These are phyloP conservation scores for Acheta domesticus DNA, from an alignment of 2,888 invertebrate species.

Conservation along the genomic window DNA sequence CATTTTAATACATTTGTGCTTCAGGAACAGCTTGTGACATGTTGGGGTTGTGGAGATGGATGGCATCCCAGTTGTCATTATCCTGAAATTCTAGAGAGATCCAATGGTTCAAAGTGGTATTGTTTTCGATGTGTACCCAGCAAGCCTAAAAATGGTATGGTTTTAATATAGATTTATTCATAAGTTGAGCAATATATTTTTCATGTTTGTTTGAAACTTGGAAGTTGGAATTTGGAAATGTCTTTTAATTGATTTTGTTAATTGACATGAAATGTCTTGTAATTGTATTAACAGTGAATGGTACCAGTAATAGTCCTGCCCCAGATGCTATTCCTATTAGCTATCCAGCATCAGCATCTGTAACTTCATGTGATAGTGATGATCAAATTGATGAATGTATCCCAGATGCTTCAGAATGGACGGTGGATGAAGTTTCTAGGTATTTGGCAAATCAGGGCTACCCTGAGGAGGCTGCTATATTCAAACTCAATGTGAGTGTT, in stretches of 20 bases:
- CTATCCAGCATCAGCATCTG: conserved; percentile 36
- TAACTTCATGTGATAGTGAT: conserved; percentile 41
- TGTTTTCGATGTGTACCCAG: conserved; percentile 40
- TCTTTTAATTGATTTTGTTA: too few relatives aligned
- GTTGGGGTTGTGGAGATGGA: conserved; percentile 79
- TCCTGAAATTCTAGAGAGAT: conserved; percentile 50
- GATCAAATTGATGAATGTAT: conserved; percentile 61
- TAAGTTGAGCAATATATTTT: too few relatives aligned
- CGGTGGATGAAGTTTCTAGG: conserved; percentile 73
- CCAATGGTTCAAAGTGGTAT: conserved; percentile 39
- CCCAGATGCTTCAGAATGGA: conserved; percentile 80
- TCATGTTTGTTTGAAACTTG: too few relatives aligned
- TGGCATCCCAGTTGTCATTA: conserved; percentile 79
- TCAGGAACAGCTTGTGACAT: conserved; percentile 70
- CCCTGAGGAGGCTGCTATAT: conserved; percentile 73
- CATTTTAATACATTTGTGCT: too few relatives aligned
- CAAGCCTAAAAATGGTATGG: background rate
- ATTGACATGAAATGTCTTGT: too few relatives aligned
- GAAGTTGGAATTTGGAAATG: too few relatives aligned
- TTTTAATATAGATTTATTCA: too few relatives aligned
- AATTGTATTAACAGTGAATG: background rate
- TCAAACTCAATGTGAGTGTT: conserved; percentile 70
- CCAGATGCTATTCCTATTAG: conserved; percentile 41
- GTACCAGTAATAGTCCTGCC: conserved; percentile 36
- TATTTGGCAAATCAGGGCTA: conserved; percentile 74